Conservation (phyloP, 2,888 invertebrate genomes). For the Cephus rjabovi region DNA sequence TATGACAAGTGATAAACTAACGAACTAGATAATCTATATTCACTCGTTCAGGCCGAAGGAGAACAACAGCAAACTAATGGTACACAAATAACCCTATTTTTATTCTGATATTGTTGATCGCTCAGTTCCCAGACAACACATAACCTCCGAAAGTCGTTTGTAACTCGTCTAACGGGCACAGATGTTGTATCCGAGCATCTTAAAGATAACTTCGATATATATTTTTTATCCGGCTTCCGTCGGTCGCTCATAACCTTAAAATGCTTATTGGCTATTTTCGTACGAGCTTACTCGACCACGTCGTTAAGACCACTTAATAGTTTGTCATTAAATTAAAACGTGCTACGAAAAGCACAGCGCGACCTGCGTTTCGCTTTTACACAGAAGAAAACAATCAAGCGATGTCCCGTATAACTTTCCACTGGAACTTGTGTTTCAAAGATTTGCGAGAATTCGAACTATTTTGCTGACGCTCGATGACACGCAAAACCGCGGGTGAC, state of each 20-base stretch:
- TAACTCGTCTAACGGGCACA: background rate
- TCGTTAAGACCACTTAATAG: too few relatives aligned
- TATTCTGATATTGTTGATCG: background rate
- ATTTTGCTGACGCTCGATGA: constrained; percentile 40
- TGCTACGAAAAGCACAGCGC: background rate
- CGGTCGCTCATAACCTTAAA: background rate
- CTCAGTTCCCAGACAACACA: background rate
- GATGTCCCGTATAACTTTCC: background rate
- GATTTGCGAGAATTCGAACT: background rate
- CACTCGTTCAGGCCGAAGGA: background rate
- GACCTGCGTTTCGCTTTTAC: too few relatives aligned
- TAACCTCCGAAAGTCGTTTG: background rate
- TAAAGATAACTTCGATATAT: background rate
- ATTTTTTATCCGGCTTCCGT: background rate
- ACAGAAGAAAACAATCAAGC: too few relatives aligned
- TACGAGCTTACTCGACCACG: too few relatives aligned
- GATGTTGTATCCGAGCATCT: background rate
- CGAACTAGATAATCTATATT: background rate
- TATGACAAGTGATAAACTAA: background rate
- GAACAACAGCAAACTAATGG: background rate
- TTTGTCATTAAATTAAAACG: too few relatives aligned
- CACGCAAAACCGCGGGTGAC: constrained; percentile 37
- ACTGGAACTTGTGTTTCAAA: background rate
- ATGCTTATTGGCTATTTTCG: background rate
- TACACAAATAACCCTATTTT: background rate